Evolutionary conservation across 2,888 invertebrate species (phyloP).

Genomic region (Mechanitis mazaeus): DNA sequence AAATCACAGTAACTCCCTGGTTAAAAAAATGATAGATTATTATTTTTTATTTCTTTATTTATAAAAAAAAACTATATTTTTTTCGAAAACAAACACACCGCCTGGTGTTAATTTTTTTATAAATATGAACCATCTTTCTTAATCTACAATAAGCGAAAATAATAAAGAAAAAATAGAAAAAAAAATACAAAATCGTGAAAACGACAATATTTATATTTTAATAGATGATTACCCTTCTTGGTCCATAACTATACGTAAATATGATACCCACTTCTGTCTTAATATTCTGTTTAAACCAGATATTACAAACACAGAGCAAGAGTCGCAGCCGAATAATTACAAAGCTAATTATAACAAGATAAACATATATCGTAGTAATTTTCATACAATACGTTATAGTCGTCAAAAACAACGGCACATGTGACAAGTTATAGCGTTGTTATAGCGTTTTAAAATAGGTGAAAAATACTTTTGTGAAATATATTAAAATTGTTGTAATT

Average conservation of each 20-base stretch:
- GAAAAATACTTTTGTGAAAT: background rate
- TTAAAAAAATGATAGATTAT: too few species aligned
- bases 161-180: too few species aligned
- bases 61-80: too few species aligned
- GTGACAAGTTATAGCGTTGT: slow-evolving; percentile 12
- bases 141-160: too few species aligned
- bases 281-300: background rate
- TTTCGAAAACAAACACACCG: too few species aligned
- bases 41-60: too few species aligned
- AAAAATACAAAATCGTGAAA: too few species aligned
- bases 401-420: slow-evolving; percentile 16
- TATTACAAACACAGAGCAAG: slow-evolving; percentile 15
- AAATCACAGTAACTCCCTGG: too few species aligned
- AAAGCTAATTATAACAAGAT: slow-evolving; percentile 24
- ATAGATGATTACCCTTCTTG: background rate
- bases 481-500: too few species aligned
- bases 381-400: slow-evolving; percentile 32
- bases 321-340: slow-evolving; percentile 17
- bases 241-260: slow-evolving; percentile 8
- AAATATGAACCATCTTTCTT: too few species aligned
- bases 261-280: too few species aligned
- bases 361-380: slow-evolving; percentile 31
- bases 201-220: background rate
- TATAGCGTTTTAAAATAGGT: background rate
- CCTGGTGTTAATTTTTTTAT: too few species aligned